Base-by-base conservation (phyloP, 2,113 vertebrate species). In the Scomber colias region DNA sequence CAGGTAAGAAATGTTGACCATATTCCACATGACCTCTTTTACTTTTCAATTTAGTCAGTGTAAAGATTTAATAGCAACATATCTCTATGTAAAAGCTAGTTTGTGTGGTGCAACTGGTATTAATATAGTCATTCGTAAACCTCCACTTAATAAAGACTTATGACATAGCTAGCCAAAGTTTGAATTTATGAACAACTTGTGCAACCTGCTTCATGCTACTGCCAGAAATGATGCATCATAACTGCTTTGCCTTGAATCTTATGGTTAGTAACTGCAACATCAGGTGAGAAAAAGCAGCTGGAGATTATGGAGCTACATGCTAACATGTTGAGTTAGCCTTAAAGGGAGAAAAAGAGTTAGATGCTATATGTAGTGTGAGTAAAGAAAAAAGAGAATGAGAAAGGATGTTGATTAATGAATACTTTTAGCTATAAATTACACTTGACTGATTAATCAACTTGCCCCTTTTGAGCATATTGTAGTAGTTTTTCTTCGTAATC, bases 341-440 rank as follows among this genome's bases (percentile, higher is more conserved):
- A 71, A 80, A 80, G 75, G 56, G 82, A 84, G 50, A 74, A 62
- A 49, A 63, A 48, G 4, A 40, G 46, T 31, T 12, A 3, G 65
- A 55, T 13, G 44, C 14, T 40, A 17, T 56, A 71, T 55, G 27
- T 19, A 45, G 7, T 31, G 61, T 21, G 17, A 57, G 66, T 15
- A 3, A n/a, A 45, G 15, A 27, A 35, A n/a, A 30, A 14, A 64
- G 40, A 60, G 17, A 17, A 65, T 0, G 12, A 55, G 21, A 30
- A 3, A 56, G 10, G 11, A 62, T 16, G 9, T 3, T 21, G 35
- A 50, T 54, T 44, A 31, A 66, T 9, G 1, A 50, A 49, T 3
- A 16, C 31, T 31, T 71, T 53, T 14, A 53, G 8, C 21, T 11
- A 16, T 17, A 11, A 60, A 67, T 62, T 35, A 27, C 11, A 77